Percentiles rank a stretch among this genome's conserved stretches.
Evolutionary conservation across 2,888 invertebrate genomes (phyloP).

Genomic region (Anaspis maculata): DNA sequence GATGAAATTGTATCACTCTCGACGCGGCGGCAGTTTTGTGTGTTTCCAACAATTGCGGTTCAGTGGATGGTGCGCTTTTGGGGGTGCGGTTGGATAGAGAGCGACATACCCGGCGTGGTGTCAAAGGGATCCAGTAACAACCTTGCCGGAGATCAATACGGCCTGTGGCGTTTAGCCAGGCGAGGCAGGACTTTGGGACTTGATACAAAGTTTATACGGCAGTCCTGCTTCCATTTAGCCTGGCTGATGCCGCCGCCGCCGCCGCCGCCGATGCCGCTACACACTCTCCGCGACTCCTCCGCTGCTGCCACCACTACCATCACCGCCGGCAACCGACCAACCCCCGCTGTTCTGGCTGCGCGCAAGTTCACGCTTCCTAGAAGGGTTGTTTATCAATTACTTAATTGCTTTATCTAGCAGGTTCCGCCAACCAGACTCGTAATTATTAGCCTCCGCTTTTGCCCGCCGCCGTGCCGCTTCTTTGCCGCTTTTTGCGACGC

Average conservation of each 20-base stretch:
- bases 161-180: conserved; percentile 40
- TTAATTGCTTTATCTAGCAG: conserved; percentile 33
- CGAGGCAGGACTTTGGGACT: conserved; percentile 37
- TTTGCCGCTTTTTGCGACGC: conserved; percentile 1
- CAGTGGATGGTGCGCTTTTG: conserved; percentile 14
- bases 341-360: too few species aligned
- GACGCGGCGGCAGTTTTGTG: conserved; percentile 21
- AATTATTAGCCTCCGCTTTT: conserved; percentile 23
- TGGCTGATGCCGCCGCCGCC: too few species aligned
- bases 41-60: conserved; percentile 17
- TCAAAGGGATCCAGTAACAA: conserved; percentile 38
- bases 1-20: conserved; percentile 20
- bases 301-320: too few species aligned
- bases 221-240: conserved; percentile 23
- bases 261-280: too few species aligned
- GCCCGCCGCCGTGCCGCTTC: too few species aligned
- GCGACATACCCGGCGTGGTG: conserved; percentile 31
- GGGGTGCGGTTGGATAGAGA: conserved; percentile 25
- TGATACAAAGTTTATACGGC: conserved; percentile 36
- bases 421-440: conserved; percentile 27
- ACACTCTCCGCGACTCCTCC: too few species aligned
- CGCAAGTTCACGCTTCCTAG: conserved; percentile 17
- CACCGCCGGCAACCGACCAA: too few species aligned
- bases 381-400: conserved; percentile 34
- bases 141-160: conserved; percentile 41